Conservation (phyloP, 1,140 invertebrate species). For the Aphis craccivora region DNA sequence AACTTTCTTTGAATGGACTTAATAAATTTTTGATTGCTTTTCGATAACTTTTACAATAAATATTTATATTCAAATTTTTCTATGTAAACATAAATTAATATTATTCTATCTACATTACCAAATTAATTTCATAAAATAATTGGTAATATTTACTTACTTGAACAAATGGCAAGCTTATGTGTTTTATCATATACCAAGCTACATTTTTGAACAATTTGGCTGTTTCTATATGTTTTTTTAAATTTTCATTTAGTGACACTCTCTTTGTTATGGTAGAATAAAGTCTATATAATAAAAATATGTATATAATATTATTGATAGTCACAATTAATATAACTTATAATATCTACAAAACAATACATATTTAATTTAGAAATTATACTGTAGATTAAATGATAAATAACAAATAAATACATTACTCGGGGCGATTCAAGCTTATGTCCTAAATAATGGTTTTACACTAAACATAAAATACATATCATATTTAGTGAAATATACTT, state of each 20-base stretch:
- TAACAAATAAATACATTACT: background rate
- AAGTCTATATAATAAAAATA: slow-evolving; percentile 40
- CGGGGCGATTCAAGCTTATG: background rate
- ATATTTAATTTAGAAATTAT: background rate
- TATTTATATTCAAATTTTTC: slow-evolving; percentile 43
- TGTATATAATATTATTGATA: background rate
- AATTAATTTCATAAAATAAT: background rate
- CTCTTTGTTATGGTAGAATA: slow-evolving; percentile 44
- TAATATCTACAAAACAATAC: background rate
- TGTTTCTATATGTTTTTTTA: slow-evolving; percentile 1
- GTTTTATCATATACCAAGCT: slow-evolving; percentile 37
- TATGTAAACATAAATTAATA: background rate
- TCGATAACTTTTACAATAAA: slow-evolving; percentile 8
- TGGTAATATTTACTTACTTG: slow-evolving; percentile 11
- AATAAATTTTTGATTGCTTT: slow-evolving; percentile 39
- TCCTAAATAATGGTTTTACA: too few relatives aligned
- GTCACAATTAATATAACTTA: background rate
- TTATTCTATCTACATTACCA: background rate
- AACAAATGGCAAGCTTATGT: slow-evolving; percentile 30
- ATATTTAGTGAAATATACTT: too few relatives aligned
- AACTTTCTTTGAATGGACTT: slow-evolving; percentile 42
- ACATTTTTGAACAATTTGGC: slow-evolving; percentile 26
- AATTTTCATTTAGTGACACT: slow-evolving; percentile 25
- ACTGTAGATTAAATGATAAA: background rate
- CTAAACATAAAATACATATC: too few relatives aligned